phyloP scores from a whole-genome alignment of 2,888 invertebrate genomes.

The Drosophila maculinotata region DNA sequence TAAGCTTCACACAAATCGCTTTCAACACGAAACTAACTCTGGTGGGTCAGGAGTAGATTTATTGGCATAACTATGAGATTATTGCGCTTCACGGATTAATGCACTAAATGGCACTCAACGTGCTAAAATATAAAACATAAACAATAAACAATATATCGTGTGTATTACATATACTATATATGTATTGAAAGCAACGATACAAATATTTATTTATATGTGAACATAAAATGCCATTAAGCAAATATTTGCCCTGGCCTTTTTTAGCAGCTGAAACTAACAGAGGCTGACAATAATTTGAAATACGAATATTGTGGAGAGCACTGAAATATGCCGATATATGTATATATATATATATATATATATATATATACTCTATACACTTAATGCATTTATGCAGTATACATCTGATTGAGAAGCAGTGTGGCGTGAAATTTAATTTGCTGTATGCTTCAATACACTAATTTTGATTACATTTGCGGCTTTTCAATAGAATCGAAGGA shows the following conservation, averaged over 20 bases:
- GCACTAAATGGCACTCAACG: slow-evolving; percentile 47
- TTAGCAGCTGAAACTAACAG: slow-evolving; percentile 23
- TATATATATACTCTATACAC: too few species aligned
- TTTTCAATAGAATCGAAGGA: slow-evolving; percentile 1
- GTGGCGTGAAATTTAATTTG: slow-evolving; percentile 57
- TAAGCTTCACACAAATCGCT: slow-evolving; percentile 39
- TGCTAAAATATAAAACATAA: slow-evolving; percentile 21
- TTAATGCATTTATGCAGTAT: background rate
- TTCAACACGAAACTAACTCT: slow-evolving; percentile 3
- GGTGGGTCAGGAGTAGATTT: slow-evolving; percentile 26
- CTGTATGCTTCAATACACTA: background rate
- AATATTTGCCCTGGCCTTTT: slow-evolving; percentile 42
- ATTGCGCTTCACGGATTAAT: slow-evolving; percentile 53
- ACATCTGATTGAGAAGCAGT: slow-evolving; percentile 35
- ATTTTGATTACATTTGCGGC: slow-evolving; percentile 15
- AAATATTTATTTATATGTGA: slow-evolving; percentile 39
- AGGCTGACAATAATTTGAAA: slow-evolving; percentile 5
- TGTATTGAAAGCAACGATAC: slow-evolving; percentile 16
- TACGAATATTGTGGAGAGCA: slow-evolving; percentile 11
- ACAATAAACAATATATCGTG: slow-evolving; percentile 25
- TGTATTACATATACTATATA: slow-evolving; percentile 11
- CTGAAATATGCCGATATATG: slow-evolving; percentile 3
- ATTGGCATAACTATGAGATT: slow-evolving; percentile 37
- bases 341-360: too few species aligned
- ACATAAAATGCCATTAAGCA: slow-evolving; percentile 40